Evolutionary conservation across 1,140 invertebrate genomes (phyloP).

Genomic region (Rhopalosiphum maidis): DNA sequence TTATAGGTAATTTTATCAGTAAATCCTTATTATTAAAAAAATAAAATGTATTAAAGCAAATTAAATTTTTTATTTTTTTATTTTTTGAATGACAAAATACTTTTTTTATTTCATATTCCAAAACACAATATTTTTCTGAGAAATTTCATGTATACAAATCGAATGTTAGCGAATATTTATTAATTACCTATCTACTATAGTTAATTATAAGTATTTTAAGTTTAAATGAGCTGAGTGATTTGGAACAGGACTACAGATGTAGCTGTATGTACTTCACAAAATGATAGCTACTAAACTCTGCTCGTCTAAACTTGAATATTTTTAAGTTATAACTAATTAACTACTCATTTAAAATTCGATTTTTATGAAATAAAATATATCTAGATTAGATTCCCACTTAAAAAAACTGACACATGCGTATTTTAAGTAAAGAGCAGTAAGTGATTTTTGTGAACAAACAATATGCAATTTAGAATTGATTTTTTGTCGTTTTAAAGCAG

Average conservation of each 20-base stretch:
- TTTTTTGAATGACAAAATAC: too few relatives aligned
- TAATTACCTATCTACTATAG: not conserved
- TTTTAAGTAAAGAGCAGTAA: not conserved
- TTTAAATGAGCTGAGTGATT: not conserved
- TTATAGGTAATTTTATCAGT: too few relatives aligned
- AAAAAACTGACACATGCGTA: not conserved
- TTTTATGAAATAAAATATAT: not conserved
- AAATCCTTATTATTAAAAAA: not conserved
- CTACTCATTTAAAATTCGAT: not conserved
- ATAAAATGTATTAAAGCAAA: too few relatives aligned
- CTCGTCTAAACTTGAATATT: not conserved
- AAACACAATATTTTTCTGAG: not conserved
- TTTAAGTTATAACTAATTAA: not conserved
- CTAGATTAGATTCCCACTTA: not conserved
- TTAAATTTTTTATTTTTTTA: too few relatives aligned
- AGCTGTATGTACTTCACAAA: not conserved
- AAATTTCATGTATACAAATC: not conserved
- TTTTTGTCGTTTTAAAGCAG: not conserved
- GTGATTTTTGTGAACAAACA: not conserved
- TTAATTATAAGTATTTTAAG: not conserved
- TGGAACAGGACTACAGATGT: not conserved
- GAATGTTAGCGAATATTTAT: not conserved
- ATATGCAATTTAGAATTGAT: not conserved
- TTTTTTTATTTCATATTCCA: too few relatives aligned
- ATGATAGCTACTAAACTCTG: not conserved